These are phyloP conservation scores for Ectemnius lituratus DNA, from an alignment of 2,888 invertebrate species.

Conservation along the genomic window DNA sequence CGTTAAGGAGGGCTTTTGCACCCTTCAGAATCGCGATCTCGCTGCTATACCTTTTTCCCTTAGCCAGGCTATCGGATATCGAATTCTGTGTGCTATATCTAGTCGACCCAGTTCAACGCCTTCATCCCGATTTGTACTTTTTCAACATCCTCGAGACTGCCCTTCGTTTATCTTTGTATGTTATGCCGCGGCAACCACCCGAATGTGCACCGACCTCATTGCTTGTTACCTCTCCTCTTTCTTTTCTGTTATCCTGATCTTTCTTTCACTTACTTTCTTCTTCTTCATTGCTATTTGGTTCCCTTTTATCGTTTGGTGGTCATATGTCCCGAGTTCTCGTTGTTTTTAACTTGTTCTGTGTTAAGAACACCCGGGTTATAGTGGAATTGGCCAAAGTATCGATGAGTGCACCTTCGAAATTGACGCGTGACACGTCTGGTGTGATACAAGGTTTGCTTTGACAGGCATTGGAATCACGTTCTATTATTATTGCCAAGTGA, in stretches of 20 bases:
- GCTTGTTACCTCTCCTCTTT: not conserved
- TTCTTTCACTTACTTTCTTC: not conserved
- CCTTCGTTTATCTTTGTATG: not conserved
- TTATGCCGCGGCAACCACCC: not conserved
- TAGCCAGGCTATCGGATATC: conserved; percentile 38
- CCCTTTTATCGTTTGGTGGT: not conserved
- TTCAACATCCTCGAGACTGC: conserved; percentile 38
- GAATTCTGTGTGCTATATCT: conserved; percentile 27
- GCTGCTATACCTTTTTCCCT: conserved; percentile 20
- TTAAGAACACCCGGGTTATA: too few species aligned
- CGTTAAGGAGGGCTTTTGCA: too few species aligned
- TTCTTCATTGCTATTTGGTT: not conserved
- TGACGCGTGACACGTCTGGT: too few species aligned
- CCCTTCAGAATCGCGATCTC: conserved; percentile 5
- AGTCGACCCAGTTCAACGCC: conserved; percentile 41
- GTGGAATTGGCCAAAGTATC: too few species aligned
- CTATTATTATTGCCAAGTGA: too few species aligned
- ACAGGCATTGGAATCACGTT: too few species aligned
- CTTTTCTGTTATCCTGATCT: conserved; percentile 1
- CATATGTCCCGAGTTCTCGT: too few species aligned
- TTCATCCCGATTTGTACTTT: conserved; percentile 51
- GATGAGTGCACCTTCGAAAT: too few species aligned
- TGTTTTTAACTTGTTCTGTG: too few species aligned
- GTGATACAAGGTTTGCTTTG: not conserved
- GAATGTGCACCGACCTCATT: not conserved